phyloP scores from a whole-genome alignment of 2,797 vertebrate genomes.

The Pelodytes ibericus region DNA sequence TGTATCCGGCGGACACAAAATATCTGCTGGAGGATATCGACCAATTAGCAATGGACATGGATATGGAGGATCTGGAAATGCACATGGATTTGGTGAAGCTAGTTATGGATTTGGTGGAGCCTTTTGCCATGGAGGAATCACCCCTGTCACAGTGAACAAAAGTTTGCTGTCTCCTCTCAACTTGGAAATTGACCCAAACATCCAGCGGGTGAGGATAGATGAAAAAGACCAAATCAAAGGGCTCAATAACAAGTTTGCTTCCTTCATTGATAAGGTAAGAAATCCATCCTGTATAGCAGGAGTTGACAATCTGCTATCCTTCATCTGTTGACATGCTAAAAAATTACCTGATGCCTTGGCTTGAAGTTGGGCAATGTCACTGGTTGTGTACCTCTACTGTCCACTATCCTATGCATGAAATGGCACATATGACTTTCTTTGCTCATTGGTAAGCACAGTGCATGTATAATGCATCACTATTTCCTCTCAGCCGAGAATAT shows the following conservation, averaged over 20 bases:
- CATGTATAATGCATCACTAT: too few relatives aligned
- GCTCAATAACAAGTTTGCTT: constrained; percentile 85
- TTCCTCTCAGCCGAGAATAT: too few relatives aligned
- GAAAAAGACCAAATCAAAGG: constrained; percentile 89
- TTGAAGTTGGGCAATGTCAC: too few relatives aligned
- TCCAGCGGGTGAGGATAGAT: constrained; percentile 76
- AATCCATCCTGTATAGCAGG: not conserved
- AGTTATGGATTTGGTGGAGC: constrained; percentile 35
- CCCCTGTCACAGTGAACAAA: constrained; percentile 71
- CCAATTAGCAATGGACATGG: constrained; percentile 26
- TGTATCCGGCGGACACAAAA: constrained; percentile 32
- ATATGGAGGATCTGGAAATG: constrained; percentile 18
- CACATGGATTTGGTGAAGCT: constrained; percentile 14
- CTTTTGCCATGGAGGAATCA: constrained; percentile 60
- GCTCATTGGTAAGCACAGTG: too few relatives aligned
- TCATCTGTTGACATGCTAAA: not conserved
- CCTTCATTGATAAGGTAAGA: constrained; percentile 85
- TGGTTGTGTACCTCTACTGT: too few relatives aligned
- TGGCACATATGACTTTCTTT: too few relatives aligned
- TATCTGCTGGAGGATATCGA: constrained; percentile 8
- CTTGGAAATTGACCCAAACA: constrained; percentile 77
- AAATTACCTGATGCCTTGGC: too few relatives aligned
- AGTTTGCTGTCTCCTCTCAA: constrained; percentile 80
- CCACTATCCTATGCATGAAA: too few relatives aligned
- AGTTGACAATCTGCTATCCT: not conserved